Percentiles rank a stretch among this genome's conserved stretches.
These are phyloP conservation scores for Harpalus rubripes DNA, from an alignment of 2,888 invertebrate species.

Conservation along the genomic window DNA sequence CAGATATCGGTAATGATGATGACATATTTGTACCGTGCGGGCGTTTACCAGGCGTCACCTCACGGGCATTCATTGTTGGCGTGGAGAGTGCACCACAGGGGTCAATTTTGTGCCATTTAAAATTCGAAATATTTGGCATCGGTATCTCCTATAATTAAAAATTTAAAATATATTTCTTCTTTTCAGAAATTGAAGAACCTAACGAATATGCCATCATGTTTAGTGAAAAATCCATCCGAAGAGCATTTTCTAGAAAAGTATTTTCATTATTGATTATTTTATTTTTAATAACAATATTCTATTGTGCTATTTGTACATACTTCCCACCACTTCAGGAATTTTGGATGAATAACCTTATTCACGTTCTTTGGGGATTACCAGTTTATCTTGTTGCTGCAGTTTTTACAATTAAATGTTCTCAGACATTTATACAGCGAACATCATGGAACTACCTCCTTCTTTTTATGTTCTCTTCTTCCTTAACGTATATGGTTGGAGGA, in stretches of 20 bases:
- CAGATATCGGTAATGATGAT: too few species aligned
- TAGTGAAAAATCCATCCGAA: conserved; percentile 18
- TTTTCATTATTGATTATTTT: conserved; percentile 13
- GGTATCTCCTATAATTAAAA: too few species aligned
- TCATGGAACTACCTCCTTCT: conserved; percentile 48
- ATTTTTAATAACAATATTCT: conserved; percentile 7
- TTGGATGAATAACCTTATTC: background rate
- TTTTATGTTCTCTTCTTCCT: conserved; percentile 15
- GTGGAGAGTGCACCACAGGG: too few species aligned
- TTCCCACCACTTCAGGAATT: conserved; percentile 6
- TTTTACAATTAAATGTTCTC: conserved; percentile 10
- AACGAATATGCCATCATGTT: conserved; percentile 20
- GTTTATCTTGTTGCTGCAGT: background rate
- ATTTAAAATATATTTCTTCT: background rate
- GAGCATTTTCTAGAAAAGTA: conserved; percentile 41
- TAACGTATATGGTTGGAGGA: conserved; percentile 32
- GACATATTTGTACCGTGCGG: too few species aligned
- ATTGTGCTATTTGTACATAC: conserved; percentile 32
- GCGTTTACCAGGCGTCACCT: too few species aligned
- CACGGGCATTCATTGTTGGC: too few species aligned
- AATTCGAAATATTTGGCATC: too few species aligned
- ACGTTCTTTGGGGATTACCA: conserved; percentile 19
- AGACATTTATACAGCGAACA: background rate
- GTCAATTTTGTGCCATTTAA: too few species aligned
- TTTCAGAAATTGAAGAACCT: background rate